Base-by-base conservation (phyloP, 2,113 vertebrate genomes). In the Chrysochloris asiatica region DNA sequence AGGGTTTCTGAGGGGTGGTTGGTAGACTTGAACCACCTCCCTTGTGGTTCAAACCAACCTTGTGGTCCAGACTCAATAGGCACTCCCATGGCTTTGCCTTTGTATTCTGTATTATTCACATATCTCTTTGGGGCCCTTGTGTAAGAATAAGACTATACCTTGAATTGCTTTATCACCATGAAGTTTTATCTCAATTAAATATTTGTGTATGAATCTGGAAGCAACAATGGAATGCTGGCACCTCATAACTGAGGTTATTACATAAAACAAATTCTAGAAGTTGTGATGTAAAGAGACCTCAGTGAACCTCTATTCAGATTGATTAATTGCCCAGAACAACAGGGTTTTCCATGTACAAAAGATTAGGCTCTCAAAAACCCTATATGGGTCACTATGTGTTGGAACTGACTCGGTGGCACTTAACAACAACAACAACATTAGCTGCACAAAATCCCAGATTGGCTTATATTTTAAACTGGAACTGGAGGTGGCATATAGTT, bases 391-490 rank as follows among this genome's bases (percentile, higher is more conserved):
- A n/a, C n/a, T n/a, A n/a, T n/a, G n/a, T n/a, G n/a, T n/a, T n/a
- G n/a, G n/a, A n/a, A n/a, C n/a, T n/a, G n/a, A n/a, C n/a, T n/a
- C n/a, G n/a, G n/a, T n/a, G n/a, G n/a, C n/a, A n/a, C n/a, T n/a
- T n/a, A n/a, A n/a, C n/a, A n/a, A n/a, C n/a, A n/a, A n/a, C n/a
- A n/a, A n/a, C n/a, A 47, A 30, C 38, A 63, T 83, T 72, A 93
- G 41, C 76, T 61, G 30, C n/a, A 48, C 33, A 71, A 79, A 93
- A 95, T 63, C n/a, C 30, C 75, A 81, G 76, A 86, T 52, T 93
- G 85, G 76, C 71, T 93, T 93, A 65, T 54, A 90, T 88, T 86
- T 96, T 90, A 90, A 86, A 83, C 33, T 90, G 54, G n/a, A 87
- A 78, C 77, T 89, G 81, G 76, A 88, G 88, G 86, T 92, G 93